A percentile compares a stretch with the other conserved stretches of the same genome.
These are phyloP conservation scores for Melanchra persicariae DNA, from an alignment of 2,888 invertebrate species.

Conservation along the genomic window DNA sequence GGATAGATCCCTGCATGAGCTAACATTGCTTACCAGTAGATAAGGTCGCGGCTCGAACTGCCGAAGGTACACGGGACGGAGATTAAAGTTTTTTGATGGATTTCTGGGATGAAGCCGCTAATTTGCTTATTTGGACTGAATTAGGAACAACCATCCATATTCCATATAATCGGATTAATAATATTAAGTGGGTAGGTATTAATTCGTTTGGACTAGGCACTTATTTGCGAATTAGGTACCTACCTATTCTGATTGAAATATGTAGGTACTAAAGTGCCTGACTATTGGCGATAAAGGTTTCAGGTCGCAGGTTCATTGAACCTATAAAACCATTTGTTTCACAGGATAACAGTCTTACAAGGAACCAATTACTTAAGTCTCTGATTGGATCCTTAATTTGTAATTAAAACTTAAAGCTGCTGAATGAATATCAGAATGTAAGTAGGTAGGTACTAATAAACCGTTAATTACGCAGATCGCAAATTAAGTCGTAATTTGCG, in stretches of 20 bases:
- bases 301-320: not conserved
- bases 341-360: conserved; percentile 4
- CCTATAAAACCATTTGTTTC: conserved; percentile 12
- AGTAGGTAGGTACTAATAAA: not conserved
- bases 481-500: conserved; percentile 11
- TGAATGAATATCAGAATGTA: not conserved
- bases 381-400: not conserved
- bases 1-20: no score
- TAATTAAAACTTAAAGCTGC: not conserved
- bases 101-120: not conserved
- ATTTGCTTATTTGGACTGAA: not conserved
- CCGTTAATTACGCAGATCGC: not conserved
- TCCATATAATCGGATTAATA: no score
- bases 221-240: not conserved
- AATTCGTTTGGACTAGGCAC: no score
- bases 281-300: not conserved
- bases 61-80: not conserved
- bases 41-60: not conserved
- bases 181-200: no score
- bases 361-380: not conserved
- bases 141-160: no score
- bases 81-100: not conserved
- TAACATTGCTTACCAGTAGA: not conserved
- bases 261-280: not conserved
- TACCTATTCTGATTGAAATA: not conserved